Evolutionary conservation across 2,113 vertebrate species (phyloP), one percentile per base, ranked within the genome.

Genomic region (Furnarius figulus): DNA sequence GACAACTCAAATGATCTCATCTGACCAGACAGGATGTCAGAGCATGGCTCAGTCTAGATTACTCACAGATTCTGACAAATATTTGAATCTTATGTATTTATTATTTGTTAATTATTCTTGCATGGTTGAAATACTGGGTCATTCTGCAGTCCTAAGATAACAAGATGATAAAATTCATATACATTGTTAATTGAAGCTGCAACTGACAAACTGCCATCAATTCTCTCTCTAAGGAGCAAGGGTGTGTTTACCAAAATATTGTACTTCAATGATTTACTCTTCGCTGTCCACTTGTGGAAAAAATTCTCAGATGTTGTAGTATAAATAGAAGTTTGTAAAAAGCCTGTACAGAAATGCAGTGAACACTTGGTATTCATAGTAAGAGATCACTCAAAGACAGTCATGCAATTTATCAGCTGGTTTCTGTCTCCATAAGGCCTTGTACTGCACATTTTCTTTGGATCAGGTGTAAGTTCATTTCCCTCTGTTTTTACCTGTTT

Each of bases 1-100:
- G 81, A 72, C 68, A 95, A 92, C 31, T 53, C 30, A 67, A 9
- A 87, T 89, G 87, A 94, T 72, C 87, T 92, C 84, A 75, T 93
- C 66, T 76, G 89, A 76, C 49, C 58, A 89, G 84, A 89, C 62
- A 89, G 81, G 74, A 91, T 89, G 85, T 71, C 63, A 87, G 74
- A 75, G 28, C 62, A n/a, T 31, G n/a, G 72, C 61, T 92, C 75
- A 88, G 63, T 61, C 42, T 68, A 91, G 33, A 84, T 92, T 90
- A 83, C 25, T 62, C 59, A 87, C 7, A 42, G 37, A 67, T 72
- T 82, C 61, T 94, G 58, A 79, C 49, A 89, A 91, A 85, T 50
- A 61, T 75, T 67, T 21, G 0, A 40, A 53, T 24, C 33, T 16
- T 7, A 47, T 50, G 70, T 73, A 52, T 33, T 72, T 50, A 47